A percentile compares a stretch with the other conserved stretches of the same genome.
These are phyloP conservation scores for Clarias platycephalus DNA, from an alignment of 2,797 vertebrate genomes.

Conservation along the genomic window DNA sequence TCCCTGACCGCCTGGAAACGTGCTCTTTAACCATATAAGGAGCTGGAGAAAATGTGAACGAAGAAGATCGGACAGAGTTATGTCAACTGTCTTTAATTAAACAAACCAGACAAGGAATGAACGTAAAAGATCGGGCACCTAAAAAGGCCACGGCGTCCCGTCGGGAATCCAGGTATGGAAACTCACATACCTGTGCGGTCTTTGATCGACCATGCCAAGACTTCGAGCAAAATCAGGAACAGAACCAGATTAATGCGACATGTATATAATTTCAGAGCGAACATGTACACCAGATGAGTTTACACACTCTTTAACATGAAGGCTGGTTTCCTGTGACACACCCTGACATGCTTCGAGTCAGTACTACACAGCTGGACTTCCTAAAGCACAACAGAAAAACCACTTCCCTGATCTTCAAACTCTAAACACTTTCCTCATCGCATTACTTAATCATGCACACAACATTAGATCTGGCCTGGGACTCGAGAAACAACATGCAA, in stretches of 20 bases:
- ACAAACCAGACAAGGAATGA: constrained; percentile 66
- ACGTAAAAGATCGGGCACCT: constrained; percentile 62
- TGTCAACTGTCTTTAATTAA: constrained; percentile 69
- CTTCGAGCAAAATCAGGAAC: no score
- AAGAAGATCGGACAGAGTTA: constrained; percentile 63
- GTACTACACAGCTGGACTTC: constrained; percentile 1
- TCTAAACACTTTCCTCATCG: background rate
- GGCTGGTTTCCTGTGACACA: constrained; percentile 41
- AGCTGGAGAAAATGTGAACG: constrained; percentile 69
- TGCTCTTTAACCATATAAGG: constrained; percentile 82
- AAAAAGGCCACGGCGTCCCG: constrained; percentile 61
- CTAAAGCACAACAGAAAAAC: background rate
- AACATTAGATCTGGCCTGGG: background rate
- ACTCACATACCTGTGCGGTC: background rate
- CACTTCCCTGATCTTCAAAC: background rate
- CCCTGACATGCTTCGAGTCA: constrained; percentile 8
- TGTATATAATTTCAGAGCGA: background rate
- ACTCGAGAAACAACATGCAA: constrained; percentile 51
- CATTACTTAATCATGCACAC: background rate
- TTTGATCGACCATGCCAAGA: background rate
- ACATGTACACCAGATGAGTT: background rate
- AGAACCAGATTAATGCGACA: background rate
- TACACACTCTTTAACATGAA: background rate
- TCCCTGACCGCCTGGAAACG: constrained; percentile 69
- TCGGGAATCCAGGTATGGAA: background rate